Percentiles rank a stretch among this genome's conserved stretches.
These are phyloP conservation scores for Diorhabda elongata DNA, from an alignment of 1,140 invertebrate species.

Conservation along the genomic window DNA sequence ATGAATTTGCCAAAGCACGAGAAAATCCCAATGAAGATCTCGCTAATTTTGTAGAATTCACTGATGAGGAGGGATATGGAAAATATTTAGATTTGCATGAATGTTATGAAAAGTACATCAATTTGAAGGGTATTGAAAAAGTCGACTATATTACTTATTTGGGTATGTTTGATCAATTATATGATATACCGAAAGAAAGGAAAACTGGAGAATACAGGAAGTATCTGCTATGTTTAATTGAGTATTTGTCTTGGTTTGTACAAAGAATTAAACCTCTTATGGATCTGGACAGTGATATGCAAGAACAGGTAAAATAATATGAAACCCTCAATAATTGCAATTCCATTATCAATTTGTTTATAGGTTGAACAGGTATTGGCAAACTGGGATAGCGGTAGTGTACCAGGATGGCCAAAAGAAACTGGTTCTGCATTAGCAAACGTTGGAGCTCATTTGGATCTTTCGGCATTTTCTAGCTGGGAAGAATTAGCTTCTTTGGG, in stretches of 20 bases:
- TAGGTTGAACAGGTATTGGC: conserved; percentile 68
- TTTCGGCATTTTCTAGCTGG: conserved; percentile 95
- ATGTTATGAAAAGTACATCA: conserved; percentile 93
- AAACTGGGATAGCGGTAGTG: conserved; percentile 84
- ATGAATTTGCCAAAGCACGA: conserved; percentile 84
- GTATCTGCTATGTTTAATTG: conserved; percentile 80
- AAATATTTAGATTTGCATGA: conserved; percentile 98
- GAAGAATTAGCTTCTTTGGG: conserved; percentile 96
- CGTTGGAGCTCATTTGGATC: conserved; percentile 91
- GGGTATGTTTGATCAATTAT: conserved; percentile 91
- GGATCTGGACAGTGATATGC: conserved; percentile 77
- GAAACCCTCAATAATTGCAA: too few species aligned
- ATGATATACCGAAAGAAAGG: conserved; percentile 90
- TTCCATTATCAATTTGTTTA: background rate
- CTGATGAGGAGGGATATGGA: conserved; percentile 99
- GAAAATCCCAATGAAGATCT: conserved; percentile 83
- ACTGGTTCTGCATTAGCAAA: conserved; percentile 87
- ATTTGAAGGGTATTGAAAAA: conserved; percentile 96
- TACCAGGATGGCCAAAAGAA: conserved; percentile 97
- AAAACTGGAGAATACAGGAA: conserved; percentile 91
- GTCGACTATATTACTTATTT: conserved; percentile 96
- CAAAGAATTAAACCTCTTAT: conserved; percentile 85
- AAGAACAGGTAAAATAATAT: conserved; percentile 57
- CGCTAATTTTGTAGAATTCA: conserved; percentile 84
- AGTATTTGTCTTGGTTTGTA: conserved; percentile 86